Conservation (phyloP, 37 sponge, comb jelly and placozoan genomes). For the Dysidea cf. avara region DNA sequence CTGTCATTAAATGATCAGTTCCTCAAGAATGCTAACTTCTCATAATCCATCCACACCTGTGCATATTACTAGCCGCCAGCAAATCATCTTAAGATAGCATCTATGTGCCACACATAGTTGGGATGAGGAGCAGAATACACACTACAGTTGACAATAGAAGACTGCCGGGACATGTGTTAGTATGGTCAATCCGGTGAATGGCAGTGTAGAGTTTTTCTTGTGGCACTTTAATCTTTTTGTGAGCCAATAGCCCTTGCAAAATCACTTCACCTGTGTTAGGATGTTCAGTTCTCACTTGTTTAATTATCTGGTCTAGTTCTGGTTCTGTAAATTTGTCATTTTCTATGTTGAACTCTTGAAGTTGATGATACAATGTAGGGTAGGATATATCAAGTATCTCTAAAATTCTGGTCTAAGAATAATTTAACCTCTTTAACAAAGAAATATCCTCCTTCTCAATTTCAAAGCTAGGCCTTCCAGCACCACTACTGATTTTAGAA, state of each 20-base stretch:
- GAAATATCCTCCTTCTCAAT: no score
- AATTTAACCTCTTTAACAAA: no score
- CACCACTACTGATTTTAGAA: no score
- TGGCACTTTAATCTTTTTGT: neutral
- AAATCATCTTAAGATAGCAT: constrained; percentile 23
- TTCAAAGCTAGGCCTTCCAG: no score
- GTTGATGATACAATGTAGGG: no score
- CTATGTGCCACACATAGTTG: neutral
- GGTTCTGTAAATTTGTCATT: neutral
- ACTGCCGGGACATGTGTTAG: neutral
- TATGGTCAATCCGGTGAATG: neutral
- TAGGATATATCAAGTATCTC: no score
- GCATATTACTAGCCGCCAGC: constrained; percentile 37
- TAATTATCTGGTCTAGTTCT: constrained; percentile 8
- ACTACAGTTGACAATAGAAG: neutral
- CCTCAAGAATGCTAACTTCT: no score
- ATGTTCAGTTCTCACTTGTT: neutral
- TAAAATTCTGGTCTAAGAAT: no score
- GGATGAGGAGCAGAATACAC: neutral
- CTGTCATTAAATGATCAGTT: no score
- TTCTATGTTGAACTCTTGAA: no score
- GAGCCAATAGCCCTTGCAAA: constrained; percentile 8
- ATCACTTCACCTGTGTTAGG: constrained; percentile 23
- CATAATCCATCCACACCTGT: constrained; percentile 47
- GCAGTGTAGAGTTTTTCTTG: neutral